A percentile compares a stretch with the other conserved stretches of the same genome.
Evolutionary conservation across 2,888 invertebrate species (phyloP).

Genomic region (Panzeria rudis): DNA sequence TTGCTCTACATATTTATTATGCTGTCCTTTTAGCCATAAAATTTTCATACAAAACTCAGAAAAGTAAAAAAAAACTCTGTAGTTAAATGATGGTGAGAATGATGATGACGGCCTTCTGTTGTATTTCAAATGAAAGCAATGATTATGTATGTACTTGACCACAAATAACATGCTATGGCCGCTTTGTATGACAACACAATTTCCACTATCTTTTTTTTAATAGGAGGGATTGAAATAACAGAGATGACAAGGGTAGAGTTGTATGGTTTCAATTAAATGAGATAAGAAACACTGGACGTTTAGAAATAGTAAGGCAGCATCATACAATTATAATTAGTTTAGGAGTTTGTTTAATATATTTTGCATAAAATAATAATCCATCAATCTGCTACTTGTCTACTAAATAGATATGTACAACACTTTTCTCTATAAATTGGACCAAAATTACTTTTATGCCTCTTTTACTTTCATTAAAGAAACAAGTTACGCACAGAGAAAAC

Average conservation of each 20-base stretch:
- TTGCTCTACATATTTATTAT: constrained; percentile 6
- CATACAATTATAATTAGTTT: background rate
- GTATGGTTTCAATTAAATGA: background rate
- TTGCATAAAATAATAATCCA: too few relatives aligned
- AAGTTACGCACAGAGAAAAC: too few relatives aligned
- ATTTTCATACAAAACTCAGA: constrained; percentile 34
- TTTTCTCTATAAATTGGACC: too few relatives aligned
- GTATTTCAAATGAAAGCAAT: constrained; percentile 51
- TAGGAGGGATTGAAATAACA: background rate
- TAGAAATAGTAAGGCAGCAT: background rate
- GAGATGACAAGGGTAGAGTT: background rate
- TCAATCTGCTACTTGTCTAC: background rate
- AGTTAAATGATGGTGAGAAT: constrained; percentile 15
- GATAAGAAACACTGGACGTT: constrained; percentile 3
- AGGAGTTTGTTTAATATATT: too few relatives aligned
- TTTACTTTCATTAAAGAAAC: too few relatives aligned
- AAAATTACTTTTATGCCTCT: too few relatives aligned
- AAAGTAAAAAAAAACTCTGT: constrained; percentile 1
- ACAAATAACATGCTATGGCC: constrained; percentile 60
- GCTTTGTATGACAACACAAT: constrained; percentile 27
- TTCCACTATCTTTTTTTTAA: background rate
- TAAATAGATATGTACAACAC: too few relatives aligned
- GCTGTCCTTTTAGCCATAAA: constrained; percentile 26
- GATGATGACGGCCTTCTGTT: constrained; percentile 32
- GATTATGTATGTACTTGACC: constrained; percentile 59